These are phyloP conservation scores for Pygathrix nemaeus DNA, from an alignment of 2,113 vertebrate species.

Conservation along the genomic window DNA sequence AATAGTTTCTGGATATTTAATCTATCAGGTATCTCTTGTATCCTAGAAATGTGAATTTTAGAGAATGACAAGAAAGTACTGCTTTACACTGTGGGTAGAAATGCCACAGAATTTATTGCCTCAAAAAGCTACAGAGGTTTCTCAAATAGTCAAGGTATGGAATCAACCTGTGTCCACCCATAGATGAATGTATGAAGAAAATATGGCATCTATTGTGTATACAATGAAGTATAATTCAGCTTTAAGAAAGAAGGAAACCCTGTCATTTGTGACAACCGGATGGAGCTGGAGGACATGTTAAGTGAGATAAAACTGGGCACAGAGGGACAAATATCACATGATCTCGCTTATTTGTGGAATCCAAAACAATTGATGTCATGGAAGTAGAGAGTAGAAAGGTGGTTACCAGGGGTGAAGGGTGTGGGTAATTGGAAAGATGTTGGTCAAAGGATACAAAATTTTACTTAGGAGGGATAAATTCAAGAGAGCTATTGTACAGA, in stretches of 20 bases:
- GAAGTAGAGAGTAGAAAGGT: background rate
- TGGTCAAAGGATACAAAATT: background rate
- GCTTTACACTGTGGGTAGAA: background rate
- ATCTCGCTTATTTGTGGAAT: background rate
- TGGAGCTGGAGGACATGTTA: background rate
- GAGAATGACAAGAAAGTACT: background rate
- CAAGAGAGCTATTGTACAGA: background rate
- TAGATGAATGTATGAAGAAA: background rate
- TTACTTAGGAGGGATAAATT: background rate
- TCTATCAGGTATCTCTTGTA: background rate
- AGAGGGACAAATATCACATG: background rate
- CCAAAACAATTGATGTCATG: background rate
- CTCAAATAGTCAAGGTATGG: background rate
- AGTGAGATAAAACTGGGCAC: background rate
- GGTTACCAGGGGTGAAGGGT: background rate
- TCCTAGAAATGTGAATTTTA: background rate
- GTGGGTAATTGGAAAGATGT: background rate
- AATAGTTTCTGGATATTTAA: background rate
- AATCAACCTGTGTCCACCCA: background rate
- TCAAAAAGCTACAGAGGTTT: background rate
- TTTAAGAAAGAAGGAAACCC: background rate
- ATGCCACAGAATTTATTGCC: background rate
- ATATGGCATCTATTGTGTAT: background rate
- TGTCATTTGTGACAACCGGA: background rate
- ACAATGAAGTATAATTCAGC: background rate